Evolutionary conservation across 2,113 vertebrate genomes (phyloP), one percentile per base, ranked within the genome.

Genomic region (Colius striatus): DNA sequence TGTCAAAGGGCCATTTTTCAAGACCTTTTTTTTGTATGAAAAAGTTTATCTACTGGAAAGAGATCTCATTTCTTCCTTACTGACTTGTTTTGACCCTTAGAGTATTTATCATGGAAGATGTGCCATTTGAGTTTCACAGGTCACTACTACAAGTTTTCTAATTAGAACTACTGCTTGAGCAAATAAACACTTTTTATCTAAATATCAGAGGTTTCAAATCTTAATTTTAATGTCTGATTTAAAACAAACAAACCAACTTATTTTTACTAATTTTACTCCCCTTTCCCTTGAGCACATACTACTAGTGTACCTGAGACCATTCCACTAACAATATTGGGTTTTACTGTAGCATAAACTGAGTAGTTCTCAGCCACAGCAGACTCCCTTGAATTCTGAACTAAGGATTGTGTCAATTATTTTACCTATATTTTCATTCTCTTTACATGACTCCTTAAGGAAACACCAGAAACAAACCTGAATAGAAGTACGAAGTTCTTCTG

Each of bases 271-370:
- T n/a, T n/a, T 48, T 55, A 22, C 4, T 71, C 21, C 16, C 7
- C 51, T 82, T 93, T 87, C 9, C 6, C 36, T 81, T 73, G 26
- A 84, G 27, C n/a, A 41, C 3, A 4, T 58, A 20, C 18, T 54
- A 9, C 12, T 68, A 6, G 0, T 8, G 7, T 47, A 51, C 13
- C n/a, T 16, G 18, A 67, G 57, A 36, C 4, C 3, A 1, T 7
- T 1, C 2, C 34, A 60, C 19, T 67, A 71, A 8, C 1, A 0
- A 62, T 14, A 15, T 5, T 71, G 30, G 2, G 11, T 36, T 73
- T 75, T 60, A 16, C 6, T 54, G 27, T 9, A 51, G 16, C 22
- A 60, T 34, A 70, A 84, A 51, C 36, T 15, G 6, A 70, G 29
- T 29, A 72, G 14, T 18, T 65, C 15, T 60, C 23, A 72, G 32